Percentiles rank a stretch among this genome's conserved stretches.
These are phyloP conservation scores for Apamea anceps DNA, from an alignment of 2,888 invertebrate genomes.

Conservation along the genomic window DNA sequence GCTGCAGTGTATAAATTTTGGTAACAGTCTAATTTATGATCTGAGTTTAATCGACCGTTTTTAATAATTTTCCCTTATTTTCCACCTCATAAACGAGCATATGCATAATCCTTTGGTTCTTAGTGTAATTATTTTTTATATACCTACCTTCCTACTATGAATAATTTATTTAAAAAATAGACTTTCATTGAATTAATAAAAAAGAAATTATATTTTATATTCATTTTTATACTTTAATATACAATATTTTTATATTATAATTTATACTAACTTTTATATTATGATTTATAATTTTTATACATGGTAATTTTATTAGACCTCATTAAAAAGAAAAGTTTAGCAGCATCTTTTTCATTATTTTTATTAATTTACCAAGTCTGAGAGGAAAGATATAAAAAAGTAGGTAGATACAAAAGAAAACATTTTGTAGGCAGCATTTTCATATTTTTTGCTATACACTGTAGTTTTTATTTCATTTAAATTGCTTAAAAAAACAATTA, in stretches of 20 bases:
- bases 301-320: no score
- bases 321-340: not conserved
- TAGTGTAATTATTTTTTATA: not conserved
- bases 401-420: not conserved
- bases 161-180: no score
- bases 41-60: constrained; percentile 29
- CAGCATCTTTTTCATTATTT: not conserved
- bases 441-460: not conserved
- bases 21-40: constrained; percentile 35
- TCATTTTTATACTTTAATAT: no score
- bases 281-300: not conserved
- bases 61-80: constrained; percentile 26
- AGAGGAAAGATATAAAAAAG: not conserved
- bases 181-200: not conserved
- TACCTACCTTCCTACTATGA: not conserved
- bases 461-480: not conserved
- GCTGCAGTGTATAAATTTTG: constrained; percentile 21
- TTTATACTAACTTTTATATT: no score
- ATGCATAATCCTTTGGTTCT: not conserved
- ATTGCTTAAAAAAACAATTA: constrained; percentile 12
- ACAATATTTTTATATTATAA: no score
- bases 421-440: not conserved
- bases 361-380: not conserved
- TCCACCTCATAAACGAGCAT: not conserved
- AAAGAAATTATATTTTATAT: no score